Conservation (phyloP, 2,113 vertebrate genomes). For the Marmota monax region DNA sequence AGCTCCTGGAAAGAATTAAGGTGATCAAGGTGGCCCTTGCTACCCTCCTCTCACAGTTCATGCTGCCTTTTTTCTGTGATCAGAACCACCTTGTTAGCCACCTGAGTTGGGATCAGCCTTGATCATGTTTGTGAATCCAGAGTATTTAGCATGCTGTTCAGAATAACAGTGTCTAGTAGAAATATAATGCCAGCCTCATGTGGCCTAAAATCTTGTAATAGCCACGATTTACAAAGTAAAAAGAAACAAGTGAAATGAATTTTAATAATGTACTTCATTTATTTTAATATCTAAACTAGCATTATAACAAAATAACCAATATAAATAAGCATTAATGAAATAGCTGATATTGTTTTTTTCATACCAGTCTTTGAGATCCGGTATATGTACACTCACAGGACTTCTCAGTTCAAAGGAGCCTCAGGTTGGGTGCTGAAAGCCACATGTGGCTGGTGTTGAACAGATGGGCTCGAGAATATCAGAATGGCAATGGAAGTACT, state of each 20-base stretch:
- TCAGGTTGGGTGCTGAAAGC: fast-evolving
- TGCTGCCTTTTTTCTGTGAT: not conserved
- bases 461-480: not conserved
- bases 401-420: not conserved
- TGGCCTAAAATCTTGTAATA: not conserved
- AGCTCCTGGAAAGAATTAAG: not conserved
- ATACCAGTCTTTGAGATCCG: not conserved
- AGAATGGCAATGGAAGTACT: not conserved
- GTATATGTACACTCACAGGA: not conserved
- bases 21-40: not conserved
- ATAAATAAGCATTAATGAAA: not conserved
- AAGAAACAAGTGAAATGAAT: not conserved
- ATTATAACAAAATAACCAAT: not conserved
- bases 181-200: not conserved
- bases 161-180: not conserved
- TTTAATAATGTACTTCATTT: not conserved
- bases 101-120: not conserved
- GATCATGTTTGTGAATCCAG: not conserved
- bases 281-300: not conserved
- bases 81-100: not conserved
- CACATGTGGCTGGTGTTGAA: not conserved
- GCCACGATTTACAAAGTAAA: not conserved
- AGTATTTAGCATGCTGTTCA: not conserved
- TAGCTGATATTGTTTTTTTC: not conserved
- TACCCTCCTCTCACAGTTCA: not conserved